A percentile compares a stretch with the other conserved stretches of the same genome.
phyloP scores from a whole-genome alignment of 2,113 vertebrate species.

The Calyptomena viridis region DNA sequence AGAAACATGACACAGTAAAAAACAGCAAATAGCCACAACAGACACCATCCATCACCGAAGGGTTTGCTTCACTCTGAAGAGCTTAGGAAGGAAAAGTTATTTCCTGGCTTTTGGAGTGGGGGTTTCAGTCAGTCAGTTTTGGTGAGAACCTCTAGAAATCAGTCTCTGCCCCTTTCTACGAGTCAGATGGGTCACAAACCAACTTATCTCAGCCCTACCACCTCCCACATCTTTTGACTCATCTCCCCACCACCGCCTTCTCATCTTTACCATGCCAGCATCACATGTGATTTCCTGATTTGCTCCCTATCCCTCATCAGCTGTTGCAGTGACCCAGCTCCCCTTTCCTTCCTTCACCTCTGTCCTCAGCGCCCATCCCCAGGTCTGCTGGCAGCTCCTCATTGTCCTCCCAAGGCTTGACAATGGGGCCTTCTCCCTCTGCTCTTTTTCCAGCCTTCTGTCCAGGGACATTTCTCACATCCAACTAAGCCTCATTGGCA shows the following conservation, averaged over 20 bases:
- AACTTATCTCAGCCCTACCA: neutral
- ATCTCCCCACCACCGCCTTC: neutral
- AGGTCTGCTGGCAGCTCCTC: neutral
- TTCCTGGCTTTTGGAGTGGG: neutral
- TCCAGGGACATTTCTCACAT: neutral
- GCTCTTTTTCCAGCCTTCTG: neutral
- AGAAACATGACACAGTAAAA: neutral
- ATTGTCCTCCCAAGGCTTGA: neutral
- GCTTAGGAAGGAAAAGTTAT: neutral
- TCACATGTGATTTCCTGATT: neutral
- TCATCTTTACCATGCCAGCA: neutral
- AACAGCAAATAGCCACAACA: neutral
- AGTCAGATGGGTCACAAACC: neutral
- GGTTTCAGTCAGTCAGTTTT: neutral
- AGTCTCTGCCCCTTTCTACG: neutral
- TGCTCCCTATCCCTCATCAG: neutral
- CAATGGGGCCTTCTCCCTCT: neutral
- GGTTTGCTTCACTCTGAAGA: neutral
- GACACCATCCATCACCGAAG: neutral
- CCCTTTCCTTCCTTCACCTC: neutral
- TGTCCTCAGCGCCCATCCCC: neutral
- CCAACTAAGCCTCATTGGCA: neutral
- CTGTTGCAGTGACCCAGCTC: neutral
- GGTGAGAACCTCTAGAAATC: neutral
- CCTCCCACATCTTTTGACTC: slow-evolving; percentile 6